These are phyloP conservation scores for Ptychadena robeensis DNA, from an alignment of 2,797 vertebrate species.

Conservation along the genomic window DNA sequence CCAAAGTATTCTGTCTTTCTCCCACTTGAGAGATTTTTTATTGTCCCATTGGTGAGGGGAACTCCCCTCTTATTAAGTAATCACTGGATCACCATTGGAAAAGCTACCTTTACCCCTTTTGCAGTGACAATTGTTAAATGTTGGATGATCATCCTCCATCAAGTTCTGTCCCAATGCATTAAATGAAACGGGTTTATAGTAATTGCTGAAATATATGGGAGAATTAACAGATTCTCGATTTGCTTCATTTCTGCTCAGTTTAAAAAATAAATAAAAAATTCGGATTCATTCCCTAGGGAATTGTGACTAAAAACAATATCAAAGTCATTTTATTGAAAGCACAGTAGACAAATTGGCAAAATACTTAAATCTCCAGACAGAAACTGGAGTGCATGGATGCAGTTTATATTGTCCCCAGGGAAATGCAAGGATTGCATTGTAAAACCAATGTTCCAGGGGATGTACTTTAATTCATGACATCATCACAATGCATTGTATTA, in stretches of 20 bases:
- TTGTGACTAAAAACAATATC: slow-evolving; percentile 24
- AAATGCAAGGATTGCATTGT: slow-evolving; percentile 54
- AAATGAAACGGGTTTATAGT: slow-evolving; percentile 3
- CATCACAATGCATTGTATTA: slow-evolving; percentile 33
- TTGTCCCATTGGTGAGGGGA: no score
- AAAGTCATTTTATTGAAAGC: slow-evolving; percentile 61
- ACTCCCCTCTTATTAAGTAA: no score
- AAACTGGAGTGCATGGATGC: slow-evolving; percentile 17
- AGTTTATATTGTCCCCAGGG: slow-evolving; percentile 53
- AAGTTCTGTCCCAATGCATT: no score
- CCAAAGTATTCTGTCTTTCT: no score
- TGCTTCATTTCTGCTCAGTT: background rate
- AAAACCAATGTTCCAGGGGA: slow-evolving; percentile 52
- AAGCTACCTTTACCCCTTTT: no score
- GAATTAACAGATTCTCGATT: slow-evolving; percentile 4
- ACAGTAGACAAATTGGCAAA: slow-evolving; percentile 51
- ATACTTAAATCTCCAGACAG: slow-evolving; percentile 52
- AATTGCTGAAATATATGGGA: background rate
- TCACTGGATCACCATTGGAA: no score
- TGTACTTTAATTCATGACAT: slow-evolving; percentile 53
- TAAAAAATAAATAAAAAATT: no score
- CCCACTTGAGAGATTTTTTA: no score
- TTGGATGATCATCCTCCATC: no score
- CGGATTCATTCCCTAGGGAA: slow-evolving; percentile 11
- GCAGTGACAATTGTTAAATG: no score